A percentile compares a stretch with the other conserved stretches of the same genome.
phyloP scores from a whole-genome alignment of 2,888 invertebrate species.

The Villa cingulata region DNA sequence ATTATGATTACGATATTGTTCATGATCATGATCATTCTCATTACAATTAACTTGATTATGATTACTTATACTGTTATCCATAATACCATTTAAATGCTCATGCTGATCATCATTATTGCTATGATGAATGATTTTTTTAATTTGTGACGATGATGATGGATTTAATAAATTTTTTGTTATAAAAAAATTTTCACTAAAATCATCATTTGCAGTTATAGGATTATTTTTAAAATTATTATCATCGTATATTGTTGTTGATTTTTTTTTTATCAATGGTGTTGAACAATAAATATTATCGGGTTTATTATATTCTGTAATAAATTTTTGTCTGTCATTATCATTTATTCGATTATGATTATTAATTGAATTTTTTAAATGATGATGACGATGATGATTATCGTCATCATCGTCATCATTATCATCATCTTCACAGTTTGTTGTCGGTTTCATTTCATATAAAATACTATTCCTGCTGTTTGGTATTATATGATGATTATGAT shows the following conservation, averaged over 20 bases:
- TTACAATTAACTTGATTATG: background rate
- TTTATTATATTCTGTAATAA: no score
- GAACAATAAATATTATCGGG: slow-evolving; percentile 20
- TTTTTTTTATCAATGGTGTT: slow-evolving; percentile 18
- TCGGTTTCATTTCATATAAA: background rate
- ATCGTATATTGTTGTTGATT: background rate
- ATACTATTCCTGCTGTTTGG: slow-evolving; percentile 23
- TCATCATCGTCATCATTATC: no score
- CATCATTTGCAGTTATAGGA: no score
- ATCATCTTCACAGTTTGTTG: no score
- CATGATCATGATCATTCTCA: background rate
- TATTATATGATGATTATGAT: no score
- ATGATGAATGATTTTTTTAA: no score
- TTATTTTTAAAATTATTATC: no score
- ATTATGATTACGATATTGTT: no score
- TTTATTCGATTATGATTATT: background rate
- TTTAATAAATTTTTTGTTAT: background rate
- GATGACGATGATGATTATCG: background rate
- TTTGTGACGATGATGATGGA: background rate
- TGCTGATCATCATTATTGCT: no score
- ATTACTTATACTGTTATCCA: background rate
- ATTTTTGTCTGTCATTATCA: background rate
- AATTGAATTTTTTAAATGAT: no score
- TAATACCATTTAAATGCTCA: no score
- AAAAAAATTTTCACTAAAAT: background rate